Percentiles rank a stretch among this genome's conserved stretches.
phyloP scores from a whole-genome alignment of 2,888 invertebrate genomes.

The Labia minor region DNA sequence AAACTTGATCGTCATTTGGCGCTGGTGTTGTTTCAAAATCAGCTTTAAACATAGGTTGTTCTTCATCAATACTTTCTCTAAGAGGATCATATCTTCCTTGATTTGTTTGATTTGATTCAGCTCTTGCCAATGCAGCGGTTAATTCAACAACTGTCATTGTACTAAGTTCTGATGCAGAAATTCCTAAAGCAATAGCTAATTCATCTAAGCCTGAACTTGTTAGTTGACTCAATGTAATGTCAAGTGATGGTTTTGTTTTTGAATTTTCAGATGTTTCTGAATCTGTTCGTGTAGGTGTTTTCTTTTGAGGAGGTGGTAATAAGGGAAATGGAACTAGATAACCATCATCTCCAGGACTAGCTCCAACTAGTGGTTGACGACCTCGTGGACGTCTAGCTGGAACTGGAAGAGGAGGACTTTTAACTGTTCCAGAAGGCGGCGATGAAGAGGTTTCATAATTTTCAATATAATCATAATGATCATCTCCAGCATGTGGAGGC shows the following conservation, averaged over 20 bases:
- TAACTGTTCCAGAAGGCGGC: slow-evolving; percentile 29
- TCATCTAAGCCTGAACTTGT: slow-evolving; percentile 73
- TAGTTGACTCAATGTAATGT: slow-evolving; percentile 72
- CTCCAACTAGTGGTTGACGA: slow-evolving; percentile 34
- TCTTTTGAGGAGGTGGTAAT: slow-evolving; percentile 39
- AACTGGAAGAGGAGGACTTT: slow-evolving; percentile 50
- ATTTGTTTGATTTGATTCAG: background rate
- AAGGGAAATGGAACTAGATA: slow-evolving; percentile 55
- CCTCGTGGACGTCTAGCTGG: slow-evolving; percentile 45
- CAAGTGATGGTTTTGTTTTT: slow-evolving; percentile 40
- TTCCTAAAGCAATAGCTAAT: slow-evolving; percentile 60
- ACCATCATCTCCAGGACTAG: slow-evolving; percentile 46
- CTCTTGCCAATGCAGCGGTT: slow-evolving; percentile 59
- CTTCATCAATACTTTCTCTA: slow-evolving; percentile 30
- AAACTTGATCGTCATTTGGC: slow-evolving; percentile 30
- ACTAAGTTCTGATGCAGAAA: slow-evolving; percentile 65
- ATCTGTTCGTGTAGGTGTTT: slow-evolving; percentile 32
- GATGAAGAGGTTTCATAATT: slow-evolving; percentile 35
- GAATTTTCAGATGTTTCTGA: slow-evolving; percentile 31
- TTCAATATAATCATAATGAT: slow-evolving; percentile 46
- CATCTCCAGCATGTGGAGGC: slow-evolving; percentile 46
- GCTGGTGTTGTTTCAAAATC: slow-evolving; percentile 43
- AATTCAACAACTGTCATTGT: slow-evolving; percentile 80
- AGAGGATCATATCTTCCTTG: slow-evolving; percentile 35
- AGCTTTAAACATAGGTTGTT: slow-evolving; percentile 35